phyloP scores from a whole-genome alignment of 2,797 vertebrate species.

The Amazonetta brasiliensis region DNA sequence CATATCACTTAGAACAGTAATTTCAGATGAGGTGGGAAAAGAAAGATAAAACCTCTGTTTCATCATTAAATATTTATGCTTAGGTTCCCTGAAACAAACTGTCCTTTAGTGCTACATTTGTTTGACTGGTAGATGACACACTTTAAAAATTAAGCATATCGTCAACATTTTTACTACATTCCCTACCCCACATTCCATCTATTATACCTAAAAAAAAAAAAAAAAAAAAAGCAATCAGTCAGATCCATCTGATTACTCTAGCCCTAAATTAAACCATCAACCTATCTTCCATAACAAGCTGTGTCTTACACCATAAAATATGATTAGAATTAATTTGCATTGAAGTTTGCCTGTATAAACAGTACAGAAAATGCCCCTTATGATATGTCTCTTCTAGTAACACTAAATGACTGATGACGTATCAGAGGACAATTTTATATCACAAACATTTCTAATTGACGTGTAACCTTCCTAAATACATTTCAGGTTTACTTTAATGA shows the following conservation, averaged over 20 bases:
- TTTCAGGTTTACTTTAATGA: not conserved
- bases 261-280: slow-evolving; percentile 42
- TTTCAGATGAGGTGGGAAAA: slow-evolving; percentile 14
- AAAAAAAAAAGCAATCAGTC: not conserved
- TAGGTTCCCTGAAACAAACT: not conserved
- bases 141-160: slow-evolving; percentile 2
- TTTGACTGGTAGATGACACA: slow-evolving; percentile 12
- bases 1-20: not conserved
- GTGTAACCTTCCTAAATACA: not conserved
- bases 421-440: not conserved
- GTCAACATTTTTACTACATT: not conserved
- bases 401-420: not conserved
- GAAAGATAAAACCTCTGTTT: slow-evolving; percentile 5
- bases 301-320: slow-evolving; percentile 23
- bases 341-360: not conserved
- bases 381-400: not conserved
- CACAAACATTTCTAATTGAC: not conserved
- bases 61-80: not conserved
- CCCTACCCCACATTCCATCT: not conserved
- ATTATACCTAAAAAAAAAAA: slow-evolving; percentile 6
- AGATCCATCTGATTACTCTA: slow-evolving; percentile 43
- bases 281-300: slow-evolving; percentile 13
- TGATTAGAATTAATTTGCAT: slow-evolving; percentile 26
- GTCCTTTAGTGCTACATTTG: not conserved
- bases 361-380: not conserved